Base-by-base conservation (phyloP, 2,113 vertebrate genomes). In the Aplodontia rufa region DNA sequence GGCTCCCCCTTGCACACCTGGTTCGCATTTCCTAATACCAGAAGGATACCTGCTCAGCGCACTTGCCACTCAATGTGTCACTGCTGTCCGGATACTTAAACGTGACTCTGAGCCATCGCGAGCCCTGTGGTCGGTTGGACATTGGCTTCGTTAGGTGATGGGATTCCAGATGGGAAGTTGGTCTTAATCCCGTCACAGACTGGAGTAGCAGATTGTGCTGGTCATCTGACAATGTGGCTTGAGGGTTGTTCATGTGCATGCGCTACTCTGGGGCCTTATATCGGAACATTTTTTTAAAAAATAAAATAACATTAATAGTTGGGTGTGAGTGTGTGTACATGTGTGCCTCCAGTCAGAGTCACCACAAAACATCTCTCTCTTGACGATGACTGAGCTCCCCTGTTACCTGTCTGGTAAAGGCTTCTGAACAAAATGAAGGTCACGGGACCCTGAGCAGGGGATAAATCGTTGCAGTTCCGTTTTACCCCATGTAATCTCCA, bases 161-260 rank as follows among this genome's bases (percentile, higher is more conserved):
- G 37, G 30, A 74, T 81, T 96, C 88, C 24, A 24, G 40, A 14
- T 37, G 66, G 97, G 96, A 91, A 72, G 40, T 8, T 93, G 64
- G 17, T 2, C 60, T 92, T 75, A 42, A 87, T 26, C 17, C 85
- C 87, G 87, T 88, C 76, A 96, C 40, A 37, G 78, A 35, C 72
- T 94, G 82, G 62, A 92, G 60, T 37, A 76, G 80, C 0, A 11
- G 42, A 87, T 83, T 40, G 85, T 92, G 82, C 37, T 26, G 3
- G 91, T 84, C 87, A 92, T 78, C 32, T 16, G 26, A 75, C 49
- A 60, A 8, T 60, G 88, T 90, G 78, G 62, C 95, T n/a, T 76
- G 86, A 96, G 76, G 94, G 97, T 79, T 94, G 87, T 72, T 97
- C 74, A 84, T 92, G 5, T 97, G 98, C 98, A 98, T 98, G 98